Percentiles rank a stretch among this genome's conserved stretches.
These are phyloP conservation scores for Eupithecia subumbrata DNA, from an alignment of 2,888 invertebrate species.

Conservation along the genomic window DNA sequence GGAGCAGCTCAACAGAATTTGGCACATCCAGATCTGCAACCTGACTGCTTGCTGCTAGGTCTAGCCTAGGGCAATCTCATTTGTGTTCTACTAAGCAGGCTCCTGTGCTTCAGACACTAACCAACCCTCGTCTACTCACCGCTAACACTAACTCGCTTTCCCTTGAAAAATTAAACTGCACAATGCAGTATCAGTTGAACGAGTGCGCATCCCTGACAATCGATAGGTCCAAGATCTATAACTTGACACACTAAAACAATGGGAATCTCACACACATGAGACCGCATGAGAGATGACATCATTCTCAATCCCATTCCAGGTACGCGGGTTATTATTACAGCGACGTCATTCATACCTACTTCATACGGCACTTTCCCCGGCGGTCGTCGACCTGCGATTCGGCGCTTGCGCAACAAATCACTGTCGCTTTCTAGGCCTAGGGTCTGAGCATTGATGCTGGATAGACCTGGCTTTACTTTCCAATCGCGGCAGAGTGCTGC, in stretches of 20 bases:
- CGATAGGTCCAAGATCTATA: constrained; percentile 50
- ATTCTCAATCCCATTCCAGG: background rate
- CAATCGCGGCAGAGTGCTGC: constrained; percentile 11
- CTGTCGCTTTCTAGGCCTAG: constrained; percentile 78
- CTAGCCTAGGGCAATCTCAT: no score
- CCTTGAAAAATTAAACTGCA: no score
- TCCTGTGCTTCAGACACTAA: no score
- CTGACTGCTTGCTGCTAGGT: no score
- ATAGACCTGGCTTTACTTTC: constrained; percentile 30
- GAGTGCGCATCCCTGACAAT: no score
- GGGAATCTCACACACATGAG: background rate
- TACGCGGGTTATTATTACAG: constrained; percentile 49
- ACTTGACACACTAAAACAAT: background rate
- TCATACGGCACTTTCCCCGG: constrained; percentile 68
- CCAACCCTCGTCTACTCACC: no score
- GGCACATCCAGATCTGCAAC: no score
- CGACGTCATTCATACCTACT: constrained; percentile 50
- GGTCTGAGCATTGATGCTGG: constrained; percentile 37
- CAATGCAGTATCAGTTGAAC: no score
- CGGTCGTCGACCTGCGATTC: constrained; percentile 73
- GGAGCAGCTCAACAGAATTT: no score
- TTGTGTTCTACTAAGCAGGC: no score
- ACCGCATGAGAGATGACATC: background rate
- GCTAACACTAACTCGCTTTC: no score
- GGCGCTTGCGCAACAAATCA: constrained; percentile 75